Base-by-base conservation (phyloP, 2,888 invertebrate species). In the Spilosoma lubricipeda region DNA sequence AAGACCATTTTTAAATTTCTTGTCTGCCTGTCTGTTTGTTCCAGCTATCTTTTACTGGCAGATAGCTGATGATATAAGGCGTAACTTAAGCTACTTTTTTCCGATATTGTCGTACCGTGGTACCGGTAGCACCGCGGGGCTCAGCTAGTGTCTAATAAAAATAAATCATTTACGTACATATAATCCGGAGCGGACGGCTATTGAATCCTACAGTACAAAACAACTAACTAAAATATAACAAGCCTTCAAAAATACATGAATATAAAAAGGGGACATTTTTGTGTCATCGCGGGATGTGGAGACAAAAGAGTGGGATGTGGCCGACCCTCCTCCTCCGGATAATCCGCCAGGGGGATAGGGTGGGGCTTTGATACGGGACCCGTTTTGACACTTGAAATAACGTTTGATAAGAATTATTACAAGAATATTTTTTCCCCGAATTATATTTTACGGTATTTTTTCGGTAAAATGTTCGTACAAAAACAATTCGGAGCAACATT, bases 321-420 rank as follows among this genome's bases (percentile, higher is more conserved):
- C 27, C 67, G n/a, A 30, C 0, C 66, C 36, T 36, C 59, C 68
- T 45, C 42, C 80, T 75, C 75, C 78, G 86, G 88, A 85, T 89
- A 84, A 89, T 89, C 88, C 87, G 77, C 67, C 76, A 79, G 81
- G 83, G 80, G 85, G 83, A 70, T 76, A 81, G 80, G 78, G 77
- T 77, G 75, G 76, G 77, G 83, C 64, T 70, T 73, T 76, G 76
- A 76, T 76, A 84, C 82, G 77, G 82, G 82, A 77, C 76, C 80
- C 83, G 80, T 85, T 86, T 85, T 84, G 85, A 85, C 88, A 87
- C 84, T 82, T 86, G 87, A 82, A 88, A 88, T 87, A 88, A 88
- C 84, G 86, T 88, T 88, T 88, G 87, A 88, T 87, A 87, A 88
- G 81, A 86, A 76, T 80, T 85, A 83, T 85, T 71, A 71, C 71